phyloP scores from a whole-genome alignment of 2,888 invertebrate genomes.

The Parelbella ahira region DNA sequence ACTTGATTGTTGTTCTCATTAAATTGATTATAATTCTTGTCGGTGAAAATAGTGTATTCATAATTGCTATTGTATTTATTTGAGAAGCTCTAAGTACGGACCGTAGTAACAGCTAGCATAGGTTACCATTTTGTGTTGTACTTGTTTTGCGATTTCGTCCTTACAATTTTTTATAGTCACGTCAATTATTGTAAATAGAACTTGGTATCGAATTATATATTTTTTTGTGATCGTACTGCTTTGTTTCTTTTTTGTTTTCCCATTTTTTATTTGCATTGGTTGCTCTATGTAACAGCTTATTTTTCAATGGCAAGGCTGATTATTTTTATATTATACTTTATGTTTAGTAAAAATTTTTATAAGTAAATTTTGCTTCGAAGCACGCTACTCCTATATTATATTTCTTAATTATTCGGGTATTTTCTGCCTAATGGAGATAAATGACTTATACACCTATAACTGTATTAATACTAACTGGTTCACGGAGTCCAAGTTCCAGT shows the following conservation, averaged over 20 bases:
- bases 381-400: slow-evolving; percentile 16
- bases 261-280: slow-evolving; percentile 37
- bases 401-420: slow-evolving; percentile 13
- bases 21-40: no score
- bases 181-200: slow-evolving; percentile 63
- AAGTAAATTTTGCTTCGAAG: slow-evolving; percentile 7
- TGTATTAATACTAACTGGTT: slow-evolving; percentile 12
- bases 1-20: no score
- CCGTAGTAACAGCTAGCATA: slow-evolving; percentile 29
- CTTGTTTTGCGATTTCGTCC: slow-evolving; percentile 29
- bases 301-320: no score
- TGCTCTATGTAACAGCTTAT: not conserved
- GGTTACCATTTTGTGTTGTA: slow-evolving; percentile 37
- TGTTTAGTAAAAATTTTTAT: no score
- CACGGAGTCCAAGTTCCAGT: no score
- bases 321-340: slow-evolving; percentile 4
- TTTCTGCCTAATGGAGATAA: slow-evolving; percentile 21
- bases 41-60: no score
- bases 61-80: slow-evolving; percentile 15
- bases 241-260: slow-evolving; percentile 37
- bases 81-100: slow-evolving; percentile 10
- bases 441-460: slow-evolving; percentile 22
- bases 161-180: slow-evolving; percentile 45
- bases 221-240: slow-evolving; percentile 61
- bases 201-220: slow-evolving; percentile 71